Base-by-base conservation (phyloP, 1,140 invertebrate species). In the Samia ricini region DNA sequence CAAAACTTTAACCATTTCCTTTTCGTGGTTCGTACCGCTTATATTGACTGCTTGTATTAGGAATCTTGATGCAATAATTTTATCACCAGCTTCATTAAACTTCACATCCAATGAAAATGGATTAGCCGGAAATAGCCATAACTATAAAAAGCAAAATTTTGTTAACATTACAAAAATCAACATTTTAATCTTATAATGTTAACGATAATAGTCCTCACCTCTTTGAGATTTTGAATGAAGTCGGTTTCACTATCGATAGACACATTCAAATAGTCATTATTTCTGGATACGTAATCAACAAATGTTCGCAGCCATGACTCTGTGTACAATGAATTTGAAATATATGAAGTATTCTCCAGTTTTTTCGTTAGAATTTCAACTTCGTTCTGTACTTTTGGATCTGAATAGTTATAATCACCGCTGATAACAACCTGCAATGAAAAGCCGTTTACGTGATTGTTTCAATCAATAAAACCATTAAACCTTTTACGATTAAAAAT, bases 301-400 rank as follows among this genome's bases (percentile, higher is more conserved):
- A 97, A 99, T 29, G 94, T 95, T 60, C 97, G 91, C 1, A 99
- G 81, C 98, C 98, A 99, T 0, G 96, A 98, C 85, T 98, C 97
- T 0, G 97, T 97, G 76, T 97, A 97, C 0, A 96, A 79, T 0
- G 95, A 93, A 10, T 92, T 93, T 2, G 94, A 94, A 24, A 98
- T 95, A 80, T 95, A 98, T 0, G 93, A 93, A 0, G 95, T 96
- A 54, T 94, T 94, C 81, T 98, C 97, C 66, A 99, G 92, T 19
- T 92, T 93, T 57, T 93, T 91, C 0, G 96, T 95, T 29, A 99
- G 87, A 26, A 94, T 93, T 84, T 98, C 96, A 21, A 99, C 93
- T 81, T 95, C 92, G 10, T 93, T 75, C 80, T 98, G 97, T 0
- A 96, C 92, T 51, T 91, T 77, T 0, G 94, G 94, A 82, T 98